Percentiles rank a stretch among this genome's conserved stretches.
These are phyloP conservation scores for Stegana nigrithorax DNA, from an alignment of 2,888 invertebrate genomes.

Conservation along the genomic window DNA sequence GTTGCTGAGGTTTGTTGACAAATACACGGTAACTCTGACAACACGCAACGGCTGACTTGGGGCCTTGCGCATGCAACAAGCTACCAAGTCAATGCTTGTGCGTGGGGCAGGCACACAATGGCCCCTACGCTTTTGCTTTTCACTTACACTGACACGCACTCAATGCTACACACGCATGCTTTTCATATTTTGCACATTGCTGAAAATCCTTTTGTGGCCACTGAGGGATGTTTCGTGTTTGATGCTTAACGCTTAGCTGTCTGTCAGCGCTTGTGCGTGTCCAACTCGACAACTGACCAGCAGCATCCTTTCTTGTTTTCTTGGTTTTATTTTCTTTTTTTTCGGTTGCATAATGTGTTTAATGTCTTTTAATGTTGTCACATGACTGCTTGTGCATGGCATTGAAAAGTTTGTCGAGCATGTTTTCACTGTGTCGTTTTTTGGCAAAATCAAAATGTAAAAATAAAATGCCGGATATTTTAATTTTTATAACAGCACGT, in stretches of 20 bases:
- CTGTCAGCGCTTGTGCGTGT: background rate
- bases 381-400: conserved; percentile 1
- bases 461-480: background rate
- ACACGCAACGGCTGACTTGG: too few species aligned
- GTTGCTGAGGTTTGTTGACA: too few species aligned
- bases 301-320: background rate
- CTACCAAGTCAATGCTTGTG: too few species aligned
- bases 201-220: background rate
- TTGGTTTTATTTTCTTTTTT: background rate
- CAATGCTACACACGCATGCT: too few species aligned
- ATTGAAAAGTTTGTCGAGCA: background rate
- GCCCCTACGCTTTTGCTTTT: too few species aligned
- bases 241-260: background rate
- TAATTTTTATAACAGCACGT: too few species aligned
- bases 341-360: background rate
- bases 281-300: background rate
- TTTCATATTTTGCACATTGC: background rate
- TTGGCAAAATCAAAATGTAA: background rate
- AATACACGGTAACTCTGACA: too few species aligned
- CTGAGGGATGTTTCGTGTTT: background rate
- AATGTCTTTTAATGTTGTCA: conserved; percentile 2
- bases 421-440: background rate
- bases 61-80: background rate
- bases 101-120: too few species aligned
- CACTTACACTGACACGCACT: too few species aligned